These are phyloP conservation scores for Percopsis transmontana DNA, from an alignment of 2,113 vertebrate genomes.

Conservation along the genomic window DNA sequence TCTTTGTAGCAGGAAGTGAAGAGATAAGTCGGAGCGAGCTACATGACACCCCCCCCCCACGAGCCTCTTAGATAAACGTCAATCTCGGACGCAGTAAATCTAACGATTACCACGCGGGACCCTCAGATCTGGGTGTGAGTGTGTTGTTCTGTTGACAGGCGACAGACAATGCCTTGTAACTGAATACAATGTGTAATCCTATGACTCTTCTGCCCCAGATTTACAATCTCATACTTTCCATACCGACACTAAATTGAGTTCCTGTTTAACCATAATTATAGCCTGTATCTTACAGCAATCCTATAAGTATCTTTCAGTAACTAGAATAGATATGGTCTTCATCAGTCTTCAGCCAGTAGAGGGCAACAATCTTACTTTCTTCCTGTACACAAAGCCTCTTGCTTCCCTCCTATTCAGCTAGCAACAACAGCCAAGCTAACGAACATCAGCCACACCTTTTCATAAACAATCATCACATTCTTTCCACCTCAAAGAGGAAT, in stretches of 20 bases:
- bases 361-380: conserved; percentile 47
- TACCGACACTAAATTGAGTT: no score
- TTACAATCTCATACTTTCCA: no score
- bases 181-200: no score
- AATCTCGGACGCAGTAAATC: conserved; percentile 60
- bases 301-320: background rate
- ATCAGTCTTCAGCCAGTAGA: conserved; percentile 49
- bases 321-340: background rate
- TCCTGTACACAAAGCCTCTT: conserved; percentile 17
- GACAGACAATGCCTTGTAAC: conserved; percentile 1
- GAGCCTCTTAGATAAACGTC: conserved; percentile 66
- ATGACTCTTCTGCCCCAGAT: no score
- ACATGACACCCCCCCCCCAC: conserved; percentile 68
- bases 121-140: conserved; percentile 16
- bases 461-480: no score
- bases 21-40: conserved; percentile 67
- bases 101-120: conserved; percentile 18
- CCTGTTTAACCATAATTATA: no score
- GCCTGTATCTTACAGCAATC: no score
- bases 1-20: conserved; percentile 73
- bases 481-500: background rate
- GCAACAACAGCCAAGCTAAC: conserved; percentile 3
- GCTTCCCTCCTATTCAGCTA: background rate
- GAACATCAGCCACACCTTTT: no score
- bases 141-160: conserved; percentile 18